Percentiles rank a stretch among this genome's conserved stretches.
Conservation (phyloP, 1,140 invertebrate genomes). For the Megalopta genalis region DNA sequence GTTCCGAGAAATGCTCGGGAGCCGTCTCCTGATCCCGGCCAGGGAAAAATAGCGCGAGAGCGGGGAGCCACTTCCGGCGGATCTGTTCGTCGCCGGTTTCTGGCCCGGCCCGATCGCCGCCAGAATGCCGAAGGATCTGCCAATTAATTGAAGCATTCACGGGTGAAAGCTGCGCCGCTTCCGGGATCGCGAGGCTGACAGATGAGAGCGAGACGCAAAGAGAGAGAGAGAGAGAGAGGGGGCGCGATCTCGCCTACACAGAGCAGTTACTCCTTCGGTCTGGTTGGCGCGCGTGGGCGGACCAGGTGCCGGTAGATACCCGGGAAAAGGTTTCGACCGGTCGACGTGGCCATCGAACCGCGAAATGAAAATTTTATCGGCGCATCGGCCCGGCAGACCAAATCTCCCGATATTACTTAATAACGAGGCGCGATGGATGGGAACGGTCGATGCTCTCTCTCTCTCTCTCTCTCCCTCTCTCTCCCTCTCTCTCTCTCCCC, state of each 20-base stretch:
- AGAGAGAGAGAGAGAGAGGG: too few species aligned
- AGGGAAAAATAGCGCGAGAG: too few species aligned
- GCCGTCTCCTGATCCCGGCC: neutral
- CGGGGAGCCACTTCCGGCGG: neutral
- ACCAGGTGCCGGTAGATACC: constrained; percentile 24
- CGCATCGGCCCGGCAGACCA: constrained; percentile 64
- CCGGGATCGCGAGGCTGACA: neutral
- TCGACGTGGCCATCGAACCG: constrained; percentile 65
- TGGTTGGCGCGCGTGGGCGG: neutral
- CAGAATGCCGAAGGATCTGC: neutral
- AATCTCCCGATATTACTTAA: constrained; percentile 72
- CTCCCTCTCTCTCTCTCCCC: neutral
- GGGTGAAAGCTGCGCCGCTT: constrained; percentile 27
- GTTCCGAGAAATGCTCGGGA: too few species aligned
- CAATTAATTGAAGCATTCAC: constrained; percentile 53
- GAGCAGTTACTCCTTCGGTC: too few species aligned
- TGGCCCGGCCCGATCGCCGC: neutral
- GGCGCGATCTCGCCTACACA: too few species aligned
- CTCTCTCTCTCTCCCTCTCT: too few species aligned
- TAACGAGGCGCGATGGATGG: constrained; percentile 64
- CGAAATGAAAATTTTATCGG: constrained; percentile 78
- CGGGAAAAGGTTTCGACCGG: constrained; percentile 48
- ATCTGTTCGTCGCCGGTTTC: neutral
- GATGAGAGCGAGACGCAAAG: neutral
- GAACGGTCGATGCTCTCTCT: constrained; percentile 1